Evolutionary conservation across 2,113 vertebrate species (phyloP).

Genomic region (Pogona vitticeps): DNA sequence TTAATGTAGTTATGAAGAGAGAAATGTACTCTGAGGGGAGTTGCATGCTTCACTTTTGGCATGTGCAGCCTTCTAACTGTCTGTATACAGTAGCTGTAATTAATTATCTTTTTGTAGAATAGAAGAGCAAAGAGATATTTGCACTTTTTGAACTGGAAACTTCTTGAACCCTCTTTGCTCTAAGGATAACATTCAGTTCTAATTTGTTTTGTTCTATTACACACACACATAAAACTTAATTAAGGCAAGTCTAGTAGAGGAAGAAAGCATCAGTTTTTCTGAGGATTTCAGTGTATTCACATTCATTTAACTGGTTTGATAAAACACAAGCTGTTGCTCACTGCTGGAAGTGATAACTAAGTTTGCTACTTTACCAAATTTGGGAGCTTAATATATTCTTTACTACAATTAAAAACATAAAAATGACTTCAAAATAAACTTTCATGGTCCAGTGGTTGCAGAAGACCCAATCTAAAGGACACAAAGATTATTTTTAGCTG

Average conservation of each 20-base stretch:
- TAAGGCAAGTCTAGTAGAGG: constrained; percentile 16
- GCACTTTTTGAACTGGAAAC: constrained; percentile 40
- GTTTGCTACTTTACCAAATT: neutral
- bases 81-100: constrained; percentile 47
- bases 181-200: constrained; percentile 31
- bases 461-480: neutral
- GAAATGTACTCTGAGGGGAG: constrained; percentile 47
- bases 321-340: neutral
- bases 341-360: neutral
- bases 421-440: neutral
- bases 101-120: constrained; percentile 44
- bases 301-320: neutral
- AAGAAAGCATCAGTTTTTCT: neutral
- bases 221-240: neutral
- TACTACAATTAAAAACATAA: neutral
- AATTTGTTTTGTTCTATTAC: constrained; percentile 40
- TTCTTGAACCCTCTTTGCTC: constrained; percentile 35
- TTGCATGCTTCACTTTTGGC: constrained; percentile 44
- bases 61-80: constrained; percentile 34
- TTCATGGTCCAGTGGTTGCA: neutral
- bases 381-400: neutral
- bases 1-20: constrained; percentile 61
- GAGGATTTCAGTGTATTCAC: neutral
- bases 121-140: constrained; percentile 20
- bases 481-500: neutral